Conservation (phyloP, 2,888 invertebrate genomes). For the Zygogramma bicolorata region DNA sequence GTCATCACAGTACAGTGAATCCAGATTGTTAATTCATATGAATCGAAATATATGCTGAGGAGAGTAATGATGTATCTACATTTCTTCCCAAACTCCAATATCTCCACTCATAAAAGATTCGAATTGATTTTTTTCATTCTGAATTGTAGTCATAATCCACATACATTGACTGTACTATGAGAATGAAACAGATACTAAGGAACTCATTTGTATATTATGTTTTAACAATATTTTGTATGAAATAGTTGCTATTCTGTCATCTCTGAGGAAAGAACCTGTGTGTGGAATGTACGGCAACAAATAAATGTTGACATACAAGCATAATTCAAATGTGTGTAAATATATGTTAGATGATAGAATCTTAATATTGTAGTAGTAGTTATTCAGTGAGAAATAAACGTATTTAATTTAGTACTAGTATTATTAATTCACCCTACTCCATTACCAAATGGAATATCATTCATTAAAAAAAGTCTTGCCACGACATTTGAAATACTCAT, state of each 20-base stretch:
- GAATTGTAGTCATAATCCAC: neutral
- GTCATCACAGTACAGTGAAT: neutral
- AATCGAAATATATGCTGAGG: neutral
- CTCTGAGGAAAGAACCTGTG: slow-evolving; percentile 47
- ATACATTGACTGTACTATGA: neutral
- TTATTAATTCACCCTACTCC: neutral
- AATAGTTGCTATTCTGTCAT: slow-evolving; percentile 45
- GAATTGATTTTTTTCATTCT: neutral
- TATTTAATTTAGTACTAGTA: slow-evolving; percentile 51
- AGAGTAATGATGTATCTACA: no score
- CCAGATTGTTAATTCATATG: neutral
- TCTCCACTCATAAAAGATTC: no score
- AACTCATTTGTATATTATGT: slow-evolving; percentile 30
- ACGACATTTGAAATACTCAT: no score
- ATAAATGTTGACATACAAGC: slow-evolving; percentile 54
- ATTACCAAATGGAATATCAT: no score
- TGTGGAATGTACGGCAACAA: slow-evolving; percentile 54
- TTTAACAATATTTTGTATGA: slow-evolving; percentile 44
- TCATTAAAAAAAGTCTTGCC: no score
- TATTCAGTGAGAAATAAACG: slow-evolving; percentile 54
- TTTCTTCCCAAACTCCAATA: no score
- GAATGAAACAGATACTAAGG: neutral
- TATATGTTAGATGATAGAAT: slow-evolving; percentile 59
- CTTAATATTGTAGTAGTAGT: slow-evolving; percentile 54
- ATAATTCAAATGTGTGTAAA: slow-evolving; percentile 59